Base-by-base conservation (phyloP, 1,140 invertebrate genomes). In the Polypedilum vanderplanki region DNA sequence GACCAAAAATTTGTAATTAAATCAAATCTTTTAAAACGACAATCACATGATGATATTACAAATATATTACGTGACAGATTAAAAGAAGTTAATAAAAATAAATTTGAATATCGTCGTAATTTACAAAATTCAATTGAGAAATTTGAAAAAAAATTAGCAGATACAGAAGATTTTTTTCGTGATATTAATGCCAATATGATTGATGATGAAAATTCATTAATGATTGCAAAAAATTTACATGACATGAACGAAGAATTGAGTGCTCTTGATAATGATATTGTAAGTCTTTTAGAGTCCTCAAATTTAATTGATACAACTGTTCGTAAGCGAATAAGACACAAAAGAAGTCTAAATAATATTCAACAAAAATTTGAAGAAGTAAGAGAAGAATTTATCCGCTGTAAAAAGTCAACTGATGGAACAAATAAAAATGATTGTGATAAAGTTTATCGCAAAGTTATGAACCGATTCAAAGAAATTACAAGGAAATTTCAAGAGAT, bases 401-500 rank as follows among this genome's bases (percentile, higher is more conserved):
- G 65, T 22, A 22, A 70, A 70, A 70, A 70, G 65, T 70, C 65
- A 18, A 33, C 24, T 33, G 24, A 33, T 33, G n/a, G n/a, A n/a
- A 3, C 24, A 33, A 20, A 70, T 8, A 22, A 17, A 20, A 8
- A 18, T 70, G 65, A 70, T 70, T 70, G 65, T 22, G 65, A 70
- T 5, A 18, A 22, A 70, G 10, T 70, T 70, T 70, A 70, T 70
- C 9, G 15, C 8, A 70, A 18, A 20, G 65, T 70, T 20, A 70
- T 70, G 65, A 12, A 70, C 3, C 20, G 65, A 18, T 70, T 70
- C 20, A 18, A 22, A 10, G 65, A 70, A 70, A 70, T 70, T 5
- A 70, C 65, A 1, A 70, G 10, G 20, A 70, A 70, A 18, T 70
- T 70, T 70, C n/a, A 70, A 18, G 65, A 70, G 20, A 70, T 70